phyloP scores from a whole-genome alignment of 2,113 vertebrate species.

The Melanotaenia duboulayi region DNA sequence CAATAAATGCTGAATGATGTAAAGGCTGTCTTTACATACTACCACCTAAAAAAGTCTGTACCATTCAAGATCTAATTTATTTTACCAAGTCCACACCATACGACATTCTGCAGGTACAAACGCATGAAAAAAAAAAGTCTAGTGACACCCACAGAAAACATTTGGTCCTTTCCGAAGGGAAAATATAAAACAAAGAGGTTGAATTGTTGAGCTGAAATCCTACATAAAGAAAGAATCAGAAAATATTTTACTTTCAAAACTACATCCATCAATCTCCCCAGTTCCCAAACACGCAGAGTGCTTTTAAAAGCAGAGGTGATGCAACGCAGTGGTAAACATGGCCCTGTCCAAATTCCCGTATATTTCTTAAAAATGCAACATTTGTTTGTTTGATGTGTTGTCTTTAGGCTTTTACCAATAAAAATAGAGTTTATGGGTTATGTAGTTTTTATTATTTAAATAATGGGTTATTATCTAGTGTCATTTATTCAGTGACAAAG shows the following conservation, averaged over 20 bases:
- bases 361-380: no score
- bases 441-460: neutral
- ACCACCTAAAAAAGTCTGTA: neutral
- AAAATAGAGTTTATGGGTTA: no score
- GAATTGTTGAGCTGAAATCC: neutral
- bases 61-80: neutral
- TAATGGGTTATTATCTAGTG: conserved; percentile 9
- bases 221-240: neutral
- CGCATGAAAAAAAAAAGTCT: neutral
- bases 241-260: conserved; percentile 3
- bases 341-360: neutral
- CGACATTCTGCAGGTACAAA: neutral
- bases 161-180: neutral
- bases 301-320: neutral
- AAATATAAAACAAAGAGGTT: neutral
- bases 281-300: neutral
- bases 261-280: neutral
- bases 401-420: neutral
- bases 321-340: conserved; percentile 5
- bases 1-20: neutral
- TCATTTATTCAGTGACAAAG: conserved; percentile 11
- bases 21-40: no score
- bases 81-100: neutral
- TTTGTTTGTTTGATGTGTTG: neutral
- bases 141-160: neutral